These are phyloP conservation scores for Rhogogaster chlorosoma DNA, from an alignment of 2,888 invertebrate species.

Conservation along the genomic window DNA sequence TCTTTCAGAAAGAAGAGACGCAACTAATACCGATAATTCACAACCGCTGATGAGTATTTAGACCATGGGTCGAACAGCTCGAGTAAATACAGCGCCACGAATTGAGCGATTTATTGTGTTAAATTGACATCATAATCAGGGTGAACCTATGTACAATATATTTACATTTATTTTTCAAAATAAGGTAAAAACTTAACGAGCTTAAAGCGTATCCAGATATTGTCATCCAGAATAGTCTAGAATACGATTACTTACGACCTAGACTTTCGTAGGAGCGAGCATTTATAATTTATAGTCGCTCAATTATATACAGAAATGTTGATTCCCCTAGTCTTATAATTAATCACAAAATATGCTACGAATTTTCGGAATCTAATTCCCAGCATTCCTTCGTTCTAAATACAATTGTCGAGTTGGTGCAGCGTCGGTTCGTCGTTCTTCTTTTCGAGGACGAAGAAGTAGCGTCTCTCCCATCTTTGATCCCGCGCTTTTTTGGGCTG, in stretches of 20 bases:
- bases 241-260: neutral
- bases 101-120: neutral
- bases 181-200: neutral
- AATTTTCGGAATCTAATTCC: constrained; percentile 30
- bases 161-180: neutral
- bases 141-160: neutral
- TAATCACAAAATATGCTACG: neutral
- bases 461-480: neutral
- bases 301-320: neutral
- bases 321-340: neutral
- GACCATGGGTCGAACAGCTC: neutral
- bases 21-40: neutral
- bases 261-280: neutral
- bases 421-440: neutral
- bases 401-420: constrained; percentile 6
- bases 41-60: neutral
- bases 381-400: constrained; percentile 34
- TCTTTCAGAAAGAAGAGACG: too few relatives aligned
- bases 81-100: neutral
- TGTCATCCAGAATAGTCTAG: neutral
- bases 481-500: neutral
- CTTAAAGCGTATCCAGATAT: neutral
- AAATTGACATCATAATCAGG: neutral
- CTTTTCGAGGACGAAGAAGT: constrained; percentile 1
- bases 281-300: neutral